Conservation (phyloP, 2,113 vertebrate species). For the Murina feae region DNA sequence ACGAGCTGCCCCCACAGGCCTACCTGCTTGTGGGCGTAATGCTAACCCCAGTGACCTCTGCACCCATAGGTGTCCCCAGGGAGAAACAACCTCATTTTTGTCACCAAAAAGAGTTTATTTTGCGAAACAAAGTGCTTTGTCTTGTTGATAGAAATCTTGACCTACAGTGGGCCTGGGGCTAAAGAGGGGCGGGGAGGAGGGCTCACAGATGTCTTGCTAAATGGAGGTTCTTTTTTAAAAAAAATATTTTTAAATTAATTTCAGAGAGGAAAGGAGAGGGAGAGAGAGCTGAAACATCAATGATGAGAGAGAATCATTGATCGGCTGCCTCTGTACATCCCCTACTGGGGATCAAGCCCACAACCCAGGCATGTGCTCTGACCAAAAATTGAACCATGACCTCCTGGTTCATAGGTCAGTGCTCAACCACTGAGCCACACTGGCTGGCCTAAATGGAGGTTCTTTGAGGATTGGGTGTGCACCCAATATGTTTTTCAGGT, state of each 20-base stretch:
- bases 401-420: too few species aligned
- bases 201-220: neutral
- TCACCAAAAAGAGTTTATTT: neutral
- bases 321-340: too few species aligned
- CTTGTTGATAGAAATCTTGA: neutral
- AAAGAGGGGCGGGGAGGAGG: neutral
- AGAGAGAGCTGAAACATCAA: too few species aligned
- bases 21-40: neutral
- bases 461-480: neutral
- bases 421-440: too few species aligned
- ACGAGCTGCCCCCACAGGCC: neutral
- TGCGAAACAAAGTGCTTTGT: neutral
- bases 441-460: too few species aligned
- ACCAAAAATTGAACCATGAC: too few species aligned
- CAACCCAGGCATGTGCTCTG: too few species aligned
- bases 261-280: too few species aligned
- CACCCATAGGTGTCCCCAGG: accelerated
- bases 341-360: too few species aligned
- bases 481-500: neutral
- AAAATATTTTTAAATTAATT: too few species aligned
- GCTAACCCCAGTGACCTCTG: neutral
- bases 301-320: too few species aligned
- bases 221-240: too few species aligned
- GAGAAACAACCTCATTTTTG: neutral
- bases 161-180: neutral